Percentiles rank a stretch among this genome's conserved stretches.
Conservation (phyloP, 2,888 invertebrate species). For the Tachina fera region DNA sequence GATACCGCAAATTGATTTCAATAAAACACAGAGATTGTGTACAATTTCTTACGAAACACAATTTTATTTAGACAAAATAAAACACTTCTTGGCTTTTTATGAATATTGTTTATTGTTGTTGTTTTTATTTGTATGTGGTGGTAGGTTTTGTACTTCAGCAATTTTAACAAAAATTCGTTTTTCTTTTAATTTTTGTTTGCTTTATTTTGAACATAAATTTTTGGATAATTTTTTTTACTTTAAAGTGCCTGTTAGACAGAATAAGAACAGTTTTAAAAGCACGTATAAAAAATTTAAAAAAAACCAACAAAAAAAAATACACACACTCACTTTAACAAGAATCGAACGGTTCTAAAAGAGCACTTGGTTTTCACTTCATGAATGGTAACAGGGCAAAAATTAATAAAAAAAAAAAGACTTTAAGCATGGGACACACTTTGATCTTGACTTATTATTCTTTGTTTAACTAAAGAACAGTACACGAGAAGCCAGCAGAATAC, state of each 20-base stretch:
- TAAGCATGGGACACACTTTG: slow-evolving; percentile 50
- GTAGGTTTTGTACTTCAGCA: slow-evolving; percentile 39
- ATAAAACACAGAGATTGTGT: slow-evolving; percentile 12
- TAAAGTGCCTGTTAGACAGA: slow-evolving; percentile 45
- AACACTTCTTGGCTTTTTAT: slow-evolving; percentile 4
- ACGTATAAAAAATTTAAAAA: slow-evolving; percentile 9
- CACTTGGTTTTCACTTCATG: slow-evolving; percentile 70
- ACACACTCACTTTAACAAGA: not conserved
- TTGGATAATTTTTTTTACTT: slow-evolving; percentile 34
- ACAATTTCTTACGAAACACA: slow-evolving; percentile 32
- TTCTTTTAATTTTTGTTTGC: slow-evolving; percentile 38
- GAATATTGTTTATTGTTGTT: slow-evolving; percentile 32
- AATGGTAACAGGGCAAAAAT: slow-evolving; percentile 46
- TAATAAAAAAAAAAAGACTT: not conserved
- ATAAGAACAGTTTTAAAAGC: slow-evolving; percentile 42
- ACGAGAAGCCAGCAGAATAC: slow-evolving; percentile 50
- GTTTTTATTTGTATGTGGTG: slow-evolving; percentile 1
- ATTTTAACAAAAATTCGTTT: slow-evolving; percentile 58
- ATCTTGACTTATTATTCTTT: slow-evolving; percentile 49
- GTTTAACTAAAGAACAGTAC: slow-evolving; percentile 2
- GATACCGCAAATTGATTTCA: slow-evolving; percentile 44
- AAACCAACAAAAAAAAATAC: not conserved
- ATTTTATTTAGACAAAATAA: slow-evolving; percentile 6
- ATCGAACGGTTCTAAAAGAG: slow-evolving; percentile 49
- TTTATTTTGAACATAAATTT: slow-evolving; percentile 45